Evolutionary conservation across 2,113 vertebrate species (phyloP).

Genomic region (Xiphophorus hellerii): DNA sequence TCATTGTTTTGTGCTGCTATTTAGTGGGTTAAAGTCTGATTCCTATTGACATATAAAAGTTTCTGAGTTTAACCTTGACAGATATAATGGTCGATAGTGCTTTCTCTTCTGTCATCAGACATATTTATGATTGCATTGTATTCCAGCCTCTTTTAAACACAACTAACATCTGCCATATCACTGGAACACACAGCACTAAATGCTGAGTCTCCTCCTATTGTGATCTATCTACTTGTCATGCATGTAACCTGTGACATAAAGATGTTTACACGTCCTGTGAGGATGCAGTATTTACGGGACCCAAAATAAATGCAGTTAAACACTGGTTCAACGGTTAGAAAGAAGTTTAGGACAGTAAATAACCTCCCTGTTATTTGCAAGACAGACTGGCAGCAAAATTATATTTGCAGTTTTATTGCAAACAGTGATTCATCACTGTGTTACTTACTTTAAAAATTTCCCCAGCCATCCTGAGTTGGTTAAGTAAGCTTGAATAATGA

Average conservation of each 20-base stretch:
- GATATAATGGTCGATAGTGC: constrained; percentile 33
- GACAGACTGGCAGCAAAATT: background rate
- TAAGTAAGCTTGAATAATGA: constrained; percentile 28
- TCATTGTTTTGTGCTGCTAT: background rate
- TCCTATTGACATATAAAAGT: background rate
- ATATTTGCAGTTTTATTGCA: constrained; percentile 9
- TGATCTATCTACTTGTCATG: constrained; percentile 16
- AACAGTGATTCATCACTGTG: constrained; percentile 23
- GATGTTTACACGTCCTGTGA: constrained; percentile 10
- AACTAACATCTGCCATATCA: background rate
- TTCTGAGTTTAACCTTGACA: constrained; percentile 1
- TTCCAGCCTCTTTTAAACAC: constrained; percentile 9
- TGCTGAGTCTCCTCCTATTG: background rate
- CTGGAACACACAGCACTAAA: background rate
- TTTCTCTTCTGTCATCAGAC: constrained; percentile 16
- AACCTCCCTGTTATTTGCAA: constrained; percentile 9
- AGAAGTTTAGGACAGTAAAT: background rate
- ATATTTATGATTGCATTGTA: constrained; percentile 30
- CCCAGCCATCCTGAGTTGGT: constrained; percentile 1
- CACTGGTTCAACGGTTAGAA: background rate
- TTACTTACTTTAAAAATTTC: constrained; percentile 31
- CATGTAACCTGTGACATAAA: constrained; percentile 22
- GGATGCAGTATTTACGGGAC: constrained; percentile 1
- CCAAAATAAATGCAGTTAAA: constrained; percentile 16
- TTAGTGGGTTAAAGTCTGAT: background rate